Conservation (phyloP, 2,797 vertebrate species). For the Cetoscarus ocellatus region DNA sequence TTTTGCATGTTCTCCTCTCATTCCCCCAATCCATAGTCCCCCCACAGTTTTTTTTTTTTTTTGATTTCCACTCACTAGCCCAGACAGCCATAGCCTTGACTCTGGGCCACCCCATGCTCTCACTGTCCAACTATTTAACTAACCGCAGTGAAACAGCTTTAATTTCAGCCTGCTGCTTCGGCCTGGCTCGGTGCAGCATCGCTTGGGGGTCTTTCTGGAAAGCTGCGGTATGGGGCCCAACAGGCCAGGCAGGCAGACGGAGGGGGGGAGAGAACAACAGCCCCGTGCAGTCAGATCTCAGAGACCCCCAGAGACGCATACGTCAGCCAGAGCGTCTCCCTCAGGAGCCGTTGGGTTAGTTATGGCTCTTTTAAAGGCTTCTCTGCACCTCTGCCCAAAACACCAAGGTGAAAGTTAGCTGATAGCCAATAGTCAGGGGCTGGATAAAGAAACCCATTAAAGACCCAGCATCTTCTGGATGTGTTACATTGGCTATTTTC, state of each 20-base stretch:
- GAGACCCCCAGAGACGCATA: conserved; percentile 70
- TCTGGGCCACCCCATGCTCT: conserved; percentile 80
- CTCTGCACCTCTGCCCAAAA: conserved; percentile 53
- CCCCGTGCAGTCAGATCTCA: conserved; percentile 60
- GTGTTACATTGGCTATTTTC: neutral
- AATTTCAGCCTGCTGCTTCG: conserved; percentile 81
- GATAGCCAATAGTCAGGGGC: conserved; percentile 34
- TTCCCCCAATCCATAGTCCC: conserved; percentile 37
- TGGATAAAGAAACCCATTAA: conserved; percentile 38
- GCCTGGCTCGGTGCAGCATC: conserved; percentile 68
- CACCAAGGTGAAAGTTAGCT: conserved; percentile 52
- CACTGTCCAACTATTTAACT: conserved; percentile 85
- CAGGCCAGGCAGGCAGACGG: conserved; percentile 72
- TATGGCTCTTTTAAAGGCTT: conserved; percentile 67
- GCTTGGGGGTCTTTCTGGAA: conserved; percentile 83
- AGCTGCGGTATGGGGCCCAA: conserved; percentile 73
- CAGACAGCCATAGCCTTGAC: conserved; percentile 83
- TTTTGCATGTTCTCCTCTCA: conserved; percentile 70
- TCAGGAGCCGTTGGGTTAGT: conserved; percentile 68
- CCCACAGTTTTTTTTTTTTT: conserved; percentile 50
- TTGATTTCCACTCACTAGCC: conserved; percentile 77
- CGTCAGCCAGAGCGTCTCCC: conserved; percentile 70
- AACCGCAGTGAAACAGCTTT: conserved; percentile 83
- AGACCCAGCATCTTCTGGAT: conserved; percentile 10
- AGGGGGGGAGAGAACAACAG: conserved; percentile 68